A percentile compares a stretch with the other conserved stretches of the same genome.
Evolutionary conservation across 1,140 invertebrate genomes (phyloP).

Genomic region (Halotydeus destructor): DNA sequence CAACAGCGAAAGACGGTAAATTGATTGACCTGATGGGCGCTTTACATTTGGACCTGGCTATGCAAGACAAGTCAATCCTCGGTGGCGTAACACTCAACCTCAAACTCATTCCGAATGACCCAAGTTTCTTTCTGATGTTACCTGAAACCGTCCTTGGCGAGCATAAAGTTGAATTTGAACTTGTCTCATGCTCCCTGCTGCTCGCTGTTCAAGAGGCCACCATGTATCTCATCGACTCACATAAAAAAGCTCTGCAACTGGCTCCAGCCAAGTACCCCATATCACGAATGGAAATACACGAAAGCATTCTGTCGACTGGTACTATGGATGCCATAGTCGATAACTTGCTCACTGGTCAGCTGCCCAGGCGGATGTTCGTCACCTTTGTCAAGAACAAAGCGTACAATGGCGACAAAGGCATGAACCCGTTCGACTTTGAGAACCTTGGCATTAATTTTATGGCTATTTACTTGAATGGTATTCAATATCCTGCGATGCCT

Average conservation of each 20-base stretch:
- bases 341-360: constrained; percentile 10
- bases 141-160: constrained; percentile 5
- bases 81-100: constrained; percentile 8
- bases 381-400: constrained; percentile 4
- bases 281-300: constrained; percentile 14
- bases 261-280: constrained; percentile 9
- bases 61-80: constrained; percentile 10
- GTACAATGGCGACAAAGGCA: constrained; percentile 6
- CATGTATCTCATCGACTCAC: constrained; percentile 8
- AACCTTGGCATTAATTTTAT: constrained; percentile 5
- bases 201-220: neutral
- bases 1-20: constrained; percentile 6
- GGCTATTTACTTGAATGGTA: constrained; percentile 2
- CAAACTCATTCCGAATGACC: neutral
- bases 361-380: constrained; percentile 13
- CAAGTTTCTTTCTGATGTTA: neutral
- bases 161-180: constrained; percentile 15
- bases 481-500: constrained; percentile 1
- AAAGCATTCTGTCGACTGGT: constrained; percentile 12
- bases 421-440: neutral
- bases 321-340: constrained; percentile 13
- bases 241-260: constrained; percentile 8
- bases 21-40: constrained; percentile 18
- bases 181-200: neutral
- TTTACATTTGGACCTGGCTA: constrained; percentile 14